phyloP scores from a whole-genome alignment of 2,113 vertebrate species.

The Chaetops frenatus region DNA sequence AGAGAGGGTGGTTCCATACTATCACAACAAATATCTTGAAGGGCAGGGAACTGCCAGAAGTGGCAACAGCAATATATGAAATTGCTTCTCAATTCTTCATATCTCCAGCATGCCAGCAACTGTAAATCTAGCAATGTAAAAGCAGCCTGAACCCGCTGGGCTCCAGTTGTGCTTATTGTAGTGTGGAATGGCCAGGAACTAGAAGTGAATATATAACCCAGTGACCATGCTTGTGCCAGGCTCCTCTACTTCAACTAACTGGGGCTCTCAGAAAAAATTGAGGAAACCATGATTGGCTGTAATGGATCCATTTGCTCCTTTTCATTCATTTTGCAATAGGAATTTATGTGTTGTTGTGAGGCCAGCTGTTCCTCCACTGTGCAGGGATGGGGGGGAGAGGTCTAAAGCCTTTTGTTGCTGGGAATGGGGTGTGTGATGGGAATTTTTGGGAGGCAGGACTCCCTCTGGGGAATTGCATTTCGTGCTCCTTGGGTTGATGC shows the following conservation, averaged over 20 bases:
- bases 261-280: neutral
- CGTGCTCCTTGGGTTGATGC: accelerated
- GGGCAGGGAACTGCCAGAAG: conserved; percentile 21
- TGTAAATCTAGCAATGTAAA: conserved; percentile 31
- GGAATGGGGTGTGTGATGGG: accelerated
- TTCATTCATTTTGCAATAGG: neutral
- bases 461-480: neutral
- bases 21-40: conserved; percentile 34
- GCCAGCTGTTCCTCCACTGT: accelerated
- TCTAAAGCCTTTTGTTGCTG: neutral
- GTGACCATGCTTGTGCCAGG: neutral
- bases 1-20: neutral
- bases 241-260: neutral
- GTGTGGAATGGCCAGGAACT: neutral
- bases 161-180: neutral
- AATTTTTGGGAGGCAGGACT: neutral
- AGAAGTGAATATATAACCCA: neutral
- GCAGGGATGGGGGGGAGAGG: neutral
- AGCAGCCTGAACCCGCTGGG: neutral
- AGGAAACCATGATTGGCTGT: neutral
- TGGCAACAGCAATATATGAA: conserved; percentile 46
- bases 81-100: conserved; percentile 45
- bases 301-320: neutral
- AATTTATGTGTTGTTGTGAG: neutral
- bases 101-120: conserved; percentile 23